A percentile compares a stretch with the other conserved stretches of the same genome.
These are phyloP conservation scores for Portunus trituberculatus DNA, from an alignment of 1,140 invertebrate species.

Conservation along the genomic window DNA sequence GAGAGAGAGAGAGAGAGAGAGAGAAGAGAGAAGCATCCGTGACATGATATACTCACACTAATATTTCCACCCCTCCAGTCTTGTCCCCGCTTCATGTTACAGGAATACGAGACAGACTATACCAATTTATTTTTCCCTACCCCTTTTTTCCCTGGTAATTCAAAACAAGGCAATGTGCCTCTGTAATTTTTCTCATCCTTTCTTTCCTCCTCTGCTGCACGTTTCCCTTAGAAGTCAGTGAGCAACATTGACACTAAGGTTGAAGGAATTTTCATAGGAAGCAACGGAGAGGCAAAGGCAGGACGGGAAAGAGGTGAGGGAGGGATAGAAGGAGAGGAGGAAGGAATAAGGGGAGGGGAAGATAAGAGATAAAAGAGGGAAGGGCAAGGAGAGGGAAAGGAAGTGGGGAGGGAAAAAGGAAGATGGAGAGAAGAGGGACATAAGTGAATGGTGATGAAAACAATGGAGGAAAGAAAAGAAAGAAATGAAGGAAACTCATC, in stretches of 20 bases:
- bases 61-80: no score
- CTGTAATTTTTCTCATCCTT: neutral
- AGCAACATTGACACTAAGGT: neutral
- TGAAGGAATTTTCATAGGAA: neutral
- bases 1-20: no score
- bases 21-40: no score
- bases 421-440: neutral
- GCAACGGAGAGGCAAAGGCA: neutral
- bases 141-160: no score
- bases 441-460: neutral
- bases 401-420: neutral
- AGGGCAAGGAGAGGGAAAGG: neutral
- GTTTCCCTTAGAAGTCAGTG: neutral
- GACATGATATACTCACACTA: no score
- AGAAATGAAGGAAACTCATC: neutral
- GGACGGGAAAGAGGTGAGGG: neutral
- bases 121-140: no score
- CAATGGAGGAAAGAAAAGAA: neutral
- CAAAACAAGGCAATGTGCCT: no score
- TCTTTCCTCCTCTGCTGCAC: no score
- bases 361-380: neutral
- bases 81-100: no score
- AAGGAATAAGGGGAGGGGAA: neutral
- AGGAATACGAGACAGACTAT: no score
- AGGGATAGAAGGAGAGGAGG: neutral